Evolutionary conservation across 2,888 invertebrate genomes (phyloP), one percentile per base, ranked within the genome.

Genomic region (Rhagophthalmus giganteus): DNA sequence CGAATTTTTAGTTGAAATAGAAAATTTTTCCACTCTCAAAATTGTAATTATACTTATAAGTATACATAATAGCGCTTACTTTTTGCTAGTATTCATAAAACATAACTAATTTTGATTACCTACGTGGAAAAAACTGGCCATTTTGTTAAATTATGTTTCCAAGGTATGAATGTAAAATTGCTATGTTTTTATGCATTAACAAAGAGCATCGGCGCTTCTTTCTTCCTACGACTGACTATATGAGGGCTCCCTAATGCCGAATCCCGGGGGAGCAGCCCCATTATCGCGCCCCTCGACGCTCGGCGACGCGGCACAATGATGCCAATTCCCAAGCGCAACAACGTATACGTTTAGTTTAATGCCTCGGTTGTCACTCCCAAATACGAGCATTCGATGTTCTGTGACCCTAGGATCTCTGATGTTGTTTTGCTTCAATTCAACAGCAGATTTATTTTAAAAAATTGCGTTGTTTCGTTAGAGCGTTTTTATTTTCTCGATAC

Each of bases 291-390:
- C 72, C 69, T 63, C 62, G 62, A 60, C 55, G 65, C 61, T 64
- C 67, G 63, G 53, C 69, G 67, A 66, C 68, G 67, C 63, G 63
- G 66, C 68, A 55, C 71, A 71, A 70, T 68, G 69, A 71, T 71
- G 68, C 70, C 71, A 72, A 72, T 72, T 71, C 71, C 72, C 71
- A 60, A 62, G 68, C 66, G 72, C 70, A 66, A 69, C 71, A 71
- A 70, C 69, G 69, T 68, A 72, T 71, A 71, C 70, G 71, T 72
- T 71, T 70, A 69, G 71, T 72, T 72, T 72, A 70, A 72, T 69
- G 70, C 69, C 63, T 69, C 68, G 69, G 66, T 72, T 72, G 71
- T 71, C 71, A 70, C 70, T 69, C 62, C 63, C 66, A 63, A 69
- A 66, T 59, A 55, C 56, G 52, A 53, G 40, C 49, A 52, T 55